Evolutionary conservation across 1,140 invertebrate genomes (phyloP).

Genomic region (Rhopalosiphum padi): DNA sequence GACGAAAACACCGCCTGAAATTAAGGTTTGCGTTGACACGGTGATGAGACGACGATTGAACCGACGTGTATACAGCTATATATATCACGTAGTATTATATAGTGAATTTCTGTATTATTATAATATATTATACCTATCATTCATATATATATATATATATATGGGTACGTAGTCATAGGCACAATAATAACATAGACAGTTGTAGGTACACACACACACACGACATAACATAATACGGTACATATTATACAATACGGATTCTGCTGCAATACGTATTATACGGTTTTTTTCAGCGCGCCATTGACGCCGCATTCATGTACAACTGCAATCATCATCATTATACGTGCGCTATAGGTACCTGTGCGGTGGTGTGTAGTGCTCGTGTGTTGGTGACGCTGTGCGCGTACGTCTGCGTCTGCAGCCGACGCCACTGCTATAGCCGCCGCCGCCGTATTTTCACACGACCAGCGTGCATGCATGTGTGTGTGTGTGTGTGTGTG

Average conservation of each 20-base stretch:
- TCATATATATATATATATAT: too few relatives aligned
- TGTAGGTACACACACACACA: background rate
- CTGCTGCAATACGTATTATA: background rate
- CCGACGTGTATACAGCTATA: too few relatives aligned
- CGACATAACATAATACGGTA: background rate
- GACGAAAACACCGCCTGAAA: too few relatives aligned
- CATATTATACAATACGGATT: background rate
- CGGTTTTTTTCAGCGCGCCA: background rate
- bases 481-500: background rate
- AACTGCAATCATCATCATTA: background rate
- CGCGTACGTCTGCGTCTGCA: too few relatives aligned
- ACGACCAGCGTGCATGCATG: background rate
- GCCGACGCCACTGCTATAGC: too few relatives aligned
- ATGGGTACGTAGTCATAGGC: background rate
- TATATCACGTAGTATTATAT: too few relatives aligned
- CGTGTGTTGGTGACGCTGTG: background rate
- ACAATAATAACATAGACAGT: background rate
- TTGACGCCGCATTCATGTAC: background rate
- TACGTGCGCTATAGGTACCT: background rate
- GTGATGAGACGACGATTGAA: too few relatives aligned
- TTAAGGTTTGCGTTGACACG: too few relatives aligned
- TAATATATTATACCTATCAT: too few relatives aligned
- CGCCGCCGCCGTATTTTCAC: conserved; percentile 14
- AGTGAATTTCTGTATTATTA: too few relatives aligned
- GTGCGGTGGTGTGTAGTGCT: too few relatives aligned